Evolutionary conservation across 2,113 vertebrate genomes (phyloP).

Genomic region (Aplodontia rufa): DNA sequence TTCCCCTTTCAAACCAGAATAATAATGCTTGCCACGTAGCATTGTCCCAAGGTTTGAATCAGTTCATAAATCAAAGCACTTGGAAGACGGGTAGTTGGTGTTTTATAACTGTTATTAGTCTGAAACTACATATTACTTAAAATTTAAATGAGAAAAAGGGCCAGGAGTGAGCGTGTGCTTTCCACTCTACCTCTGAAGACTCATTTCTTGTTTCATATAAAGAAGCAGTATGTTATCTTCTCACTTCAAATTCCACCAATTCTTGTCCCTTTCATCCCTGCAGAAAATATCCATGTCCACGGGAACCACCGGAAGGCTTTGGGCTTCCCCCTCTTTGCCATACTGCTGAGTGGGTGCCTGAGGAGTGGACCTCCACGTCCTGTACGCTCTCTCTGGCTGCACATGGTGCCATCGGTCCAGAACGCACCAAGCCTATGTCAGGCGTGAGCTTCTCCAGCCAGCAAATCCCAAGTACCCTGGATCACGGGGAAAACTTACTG

Average conservation of each 20-base stretch:
- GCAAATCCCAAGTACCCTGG: not conserved
- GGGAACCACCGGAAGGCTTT: not conserved
- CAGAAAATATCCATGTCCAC: not conserved
- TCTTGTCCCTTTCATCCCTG: not conserved
- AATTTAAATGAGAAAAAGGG: not conserved
- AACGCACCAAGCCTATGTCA: not conserved
- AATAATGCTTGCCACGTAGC: not conserved
- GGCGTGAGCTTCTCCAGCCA: not conserved
- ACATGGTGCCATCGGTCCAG: not conserved
- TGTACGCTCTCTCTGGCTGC: not conserved
- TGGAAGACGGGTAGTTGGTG: not conserved
- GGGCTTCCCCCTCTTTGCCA: not conserved
- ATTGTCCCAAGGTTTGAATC: not conserved
- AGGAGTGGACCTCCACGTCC: too few species aligned
- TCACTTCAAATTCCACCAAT: not conserved
- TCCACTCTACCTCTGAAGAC: not conserved
- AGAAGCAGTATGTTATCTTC: not conserved
- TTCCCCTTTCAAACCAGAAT: not conserved
- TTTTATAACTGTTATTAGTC: not conserved
- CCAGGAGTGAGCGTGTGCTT: not conserved
- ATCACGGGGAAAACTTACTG: not conserved
- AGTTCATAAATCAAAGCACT: not conserved
- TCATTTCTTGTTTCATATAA: not conserved
- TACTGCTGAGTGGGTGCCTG: not conserved
- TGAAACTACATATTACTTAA: not conserved